Conservation (phyloP, 2,888 invertebrate species). For the Archaeoteleia sp. region DNA sequence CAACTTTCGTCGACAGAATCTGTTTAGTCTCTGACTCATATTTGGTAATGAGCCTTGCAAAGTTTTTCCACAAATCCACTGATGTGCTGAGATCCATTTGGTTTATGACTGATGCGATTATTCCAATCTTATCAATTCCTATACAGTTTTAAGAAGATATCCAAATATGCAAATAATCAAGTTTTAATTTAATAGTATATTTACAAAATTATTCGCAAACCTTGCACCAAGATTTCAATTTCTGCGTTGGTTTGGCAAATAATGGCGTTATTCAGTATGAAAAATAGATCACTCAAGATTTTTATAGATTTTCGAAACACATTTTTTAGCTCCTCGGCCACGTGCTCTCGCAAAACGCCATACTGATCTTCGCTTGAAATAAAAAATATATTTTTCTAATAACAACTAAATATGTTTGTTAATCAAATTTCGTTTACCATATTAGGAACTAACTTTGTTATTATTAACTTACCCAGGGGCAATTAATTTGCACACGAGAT, state of each 20-base stretch:
- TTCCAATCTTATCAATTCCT: slow-evolving; percentile 63
- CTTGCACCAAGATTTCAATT: slow-evolving; percentile 57
- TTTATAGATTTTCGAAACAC: slow-evolving; percentile 62
- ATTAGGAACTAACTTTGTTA: too few relatives aligned
- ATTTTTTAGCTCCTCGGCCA: slow-evolving; percentile 57
- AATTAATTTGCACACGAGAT: too few relatives aligned
- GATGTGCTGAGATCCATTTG: slow-evolving; percentile 65
- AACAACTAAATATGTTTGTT: too few relatives aligned
- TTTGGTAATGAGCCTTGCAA: slow-evolving; percentile 61
- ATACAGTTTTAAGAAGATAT: too few relatives aligned
- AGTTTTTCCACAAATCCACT: slow-evolving; percentile 65
- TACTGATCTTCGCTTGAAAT: slow-evolving; percentile 60
- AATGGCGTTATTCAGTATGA: slow-evolving; percentile 60
- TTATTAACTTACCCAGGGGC: too few relatives aligned
- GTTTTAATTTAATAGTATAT: slow-evolving; percentile 4
- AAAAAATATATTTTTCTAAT: slow-evolving; percentile 19
- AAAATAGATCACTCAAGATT: slow-evolving; percentile 62
- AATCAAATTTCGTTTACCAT: too few relatives aligned
- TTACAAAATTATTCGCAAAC: slow-evolving; percentile 48
- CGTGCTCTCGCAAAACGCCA: slow-evolving; percentile 55
- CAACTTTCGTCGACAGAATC: slow-evolving; percentile 42
- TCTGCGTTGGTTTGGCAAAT: slow-evolving; percentile 58
- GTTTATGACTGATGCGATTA: slow-evolving; percentile 59
- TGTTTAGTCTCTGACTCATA: slow-evolving; percentile 52
- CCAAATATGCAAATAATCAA: slow-evolving; percentile 3